Evolutionary conservation across 2,113 vertebrate genomes (phyloP).

Genomic region (Myocastor coypus): DNA sequence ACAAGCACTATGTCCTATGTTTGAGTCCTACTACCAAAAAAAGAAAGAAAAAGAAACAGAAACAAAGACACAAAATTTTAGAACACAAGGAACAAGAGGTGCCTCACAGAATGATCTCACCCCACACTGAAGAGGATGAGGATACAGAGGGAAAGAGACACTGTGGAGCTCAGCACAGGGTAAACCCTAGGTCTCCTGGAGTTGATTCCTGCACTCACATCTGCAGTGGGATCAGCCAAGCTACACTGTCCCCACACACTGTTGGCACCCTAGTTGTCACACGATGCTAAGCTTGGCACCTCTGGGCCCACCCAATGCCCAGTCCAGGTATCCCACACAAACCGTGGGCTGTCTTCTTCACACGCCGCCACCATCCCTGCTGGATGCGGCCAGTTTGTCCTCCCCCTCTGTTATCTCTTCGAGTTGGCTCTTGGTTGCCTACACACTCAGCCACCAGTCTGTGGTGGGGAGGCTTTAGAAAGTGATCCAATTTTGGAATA

Average conservation of each 20-base stretch:
- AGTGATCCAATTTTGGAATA: not conserved
- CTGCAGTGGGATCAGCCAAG: not conserved
- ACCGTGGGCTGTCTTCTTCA: too few species aligned
- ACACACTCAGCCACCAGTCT: not conserved
- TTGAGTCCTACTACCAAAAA: too few species aligned
- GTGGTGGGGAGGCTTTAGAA: not conserved
- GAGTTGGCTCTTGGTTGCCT: not conserved
- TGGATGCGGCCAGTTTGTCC: too few species aligned
- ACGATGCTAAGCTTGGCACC: not conserved
- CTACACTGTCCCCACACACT: not conserved
- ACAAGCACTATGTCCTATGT: too few species aligned
- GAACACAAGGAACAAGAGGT: not conserved
- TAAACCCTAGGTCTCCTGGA: fast-evolving
- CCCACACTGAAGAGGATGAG: not conserved
- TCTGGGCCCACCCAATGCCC: too few species aligned
- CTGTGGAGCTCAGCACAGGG: fast-evolving
- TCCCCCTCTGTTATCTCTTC: not conserved
- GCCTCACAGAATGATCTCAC: not conserved
- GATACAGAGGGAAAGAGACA: not conserved
- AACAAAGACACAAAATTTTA: not conserved
- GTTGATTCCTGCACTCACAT: too few species aligned
- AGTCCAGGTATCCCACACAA: not conserved
- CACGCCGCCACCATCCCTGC: fast-evolving
- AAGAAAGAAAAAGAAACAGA: too few species aligned
- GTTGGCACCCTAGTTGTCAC: not conserved